These are phyloP conservation scores for Arvicanthis niloticus DNA, from an alignment of 2,113 vertebrate species.

Conservation along the genomic window DNA sequence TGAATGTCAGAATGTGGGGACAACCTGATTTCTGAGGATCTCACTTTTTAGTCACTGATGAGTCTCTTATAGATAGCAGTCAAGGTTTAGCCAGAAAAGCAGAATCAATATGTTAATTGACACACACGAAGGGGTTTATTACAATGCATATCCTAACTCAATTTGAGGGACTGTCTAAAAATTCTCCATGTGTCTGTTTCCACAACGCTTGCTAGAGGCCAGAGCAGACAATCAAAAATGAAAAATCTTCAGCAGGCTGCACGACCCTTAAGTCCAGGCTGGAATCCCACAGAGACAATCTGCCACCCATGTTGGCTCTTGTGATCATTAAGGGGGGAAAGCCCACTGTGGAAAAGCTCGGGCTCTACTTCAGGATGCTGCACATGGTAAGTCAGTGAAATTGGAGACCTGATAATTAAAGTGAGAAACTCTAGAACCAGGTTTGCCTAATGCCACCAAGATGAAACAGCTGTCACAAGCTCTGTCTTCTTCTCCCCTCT, in stretches of 20 bases:
- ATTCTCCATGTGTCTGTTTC: neutral
- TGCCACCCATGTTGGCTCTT: neutral
- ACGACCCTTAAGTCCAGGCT: neutral
- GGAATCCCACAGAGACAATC: neutral
- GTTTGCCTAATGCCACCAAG: neutral
- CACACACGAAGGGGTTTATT: neutral
- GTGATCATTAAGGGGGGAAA: accelerated
- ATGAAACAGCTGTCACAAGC: neutral
- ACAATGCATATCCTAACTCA: neutral
- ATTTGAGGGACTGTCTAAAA: neutral
- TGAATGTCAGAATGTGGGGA: neutral
- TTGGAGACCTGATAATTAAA: neutral
- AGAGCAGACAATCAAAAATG: neutral
- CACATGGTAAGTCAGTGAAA: neutral
- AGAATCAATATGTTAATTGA: neutral
- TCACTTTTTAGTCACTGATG: neutral
- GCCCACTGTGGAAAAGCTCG: neutral
- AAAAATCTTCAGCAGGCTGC: neutral
- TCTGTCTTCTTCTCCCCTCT: neutral
- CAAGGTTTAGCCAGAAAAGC: neutral
- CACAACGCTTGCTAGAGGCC: neutral
- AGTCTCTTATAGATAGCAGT: neutral
- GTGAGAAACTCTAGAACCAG: neutral
- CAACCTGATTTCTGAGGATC: neutral
- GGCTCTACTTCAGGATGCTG: neutral